Evolutionary conservation across 2,113 vertebrate genomes (phyloP).

Genomic region (Neodontobutis hainanensis): DNA sequence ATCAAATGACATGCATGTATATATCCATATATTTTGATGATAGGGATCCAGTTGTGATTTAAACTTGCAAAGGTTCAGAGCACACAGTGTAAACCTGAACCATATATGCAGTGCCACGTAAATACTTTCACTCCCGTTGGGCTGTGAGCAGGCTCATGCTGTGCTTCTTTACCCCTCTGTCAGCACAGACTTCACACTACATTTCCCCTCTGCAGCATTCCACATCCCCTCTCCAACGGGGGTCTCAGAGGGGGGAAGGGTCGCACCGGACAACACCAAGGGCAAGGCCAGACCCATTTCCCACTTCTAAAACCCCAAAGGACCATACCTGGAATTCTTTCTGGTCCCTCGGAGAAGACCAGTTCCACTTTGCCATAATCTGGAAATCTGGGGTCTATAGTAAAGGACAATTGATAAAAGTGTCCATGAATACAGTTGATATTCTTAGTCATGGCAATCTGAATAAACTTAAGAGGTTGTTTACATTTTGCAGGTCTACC

Average conservation of each 20-base stretch:
- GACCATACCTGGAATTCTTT: constrained; percentile 86
- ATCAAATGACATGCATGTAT: no score
- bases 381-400: constrained; percentile 90
- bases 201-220: constrained; percentile 67
- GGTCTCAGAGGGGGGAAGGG: constrained; percentile 29
- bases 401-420: constrained; percentile 34
- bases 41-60: no score
- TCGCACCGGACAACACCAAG: neutral
- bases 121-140: constrained; percentile 33
- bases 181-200: constrained; percentile 74
- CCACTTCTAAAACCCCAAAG: neutral
- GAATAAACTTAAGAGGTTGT: no score
- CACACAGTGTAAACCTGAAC: constrained; percentile 8
- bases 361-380: constrained; percentile 91
- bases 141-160: constrained; percentile 49
- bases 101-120: constrained; percentile 15
- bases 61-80: neutral
- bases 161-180: constrained; percentile 68
- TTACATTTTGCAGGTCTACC: constrained; percentile 68
- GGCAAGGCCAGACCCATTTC: neutral
- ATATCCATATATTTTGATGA: no score
- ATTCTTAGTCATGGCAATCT: no score
- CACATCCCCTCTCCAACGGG: constrained; percentile 60
- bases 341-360: constrained; percentile 90
- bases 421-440: no score